These are phyloP conservation scores for Ormyrus rosae DNA, from an alignment of 2,888 invertebrate genomes.

Conservation along the genomic window DNA sequence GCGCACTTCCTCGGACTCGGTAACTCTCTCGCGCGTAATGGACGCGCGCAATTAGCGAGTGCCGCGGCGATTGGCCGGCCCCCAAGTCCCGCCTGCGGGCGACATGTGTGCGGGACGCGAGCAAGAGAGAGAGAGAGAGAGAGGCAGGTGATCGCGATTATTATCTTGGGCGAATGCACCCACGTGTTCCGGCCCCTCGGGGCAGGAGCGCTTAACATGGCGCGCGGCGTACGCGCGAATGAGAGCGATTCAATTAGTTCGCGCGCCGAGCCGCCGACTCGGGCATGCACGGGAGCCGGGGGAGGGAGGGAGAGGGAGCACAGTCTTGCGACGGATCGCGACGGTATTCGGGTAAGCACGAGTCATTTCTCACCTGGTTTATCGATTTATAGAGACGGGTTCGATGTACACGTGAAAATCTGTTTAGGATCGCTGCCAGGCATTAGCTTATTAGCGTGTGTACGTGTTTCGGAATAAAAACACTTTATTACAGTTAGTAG, in stretches of 20 bases:
- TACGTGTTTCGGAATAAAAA: too few relatives aligned
- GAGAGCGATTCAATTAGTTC: slow-evolving; percentile 36
- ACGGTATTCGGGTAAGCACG: too few relatives aligned
- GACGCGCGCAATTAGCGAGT: slow-evolving; percentile 47
- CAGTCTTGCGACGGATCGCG: too few relatives aligned
- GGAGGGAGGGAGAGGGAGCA: too few relatives aligned
- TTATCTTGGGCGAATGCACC: slow-evolving; percentile 61
- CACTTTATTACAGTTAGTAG: too few relatives aligned
- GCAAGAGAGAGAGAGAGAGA: slow-evolving; percentile 28
- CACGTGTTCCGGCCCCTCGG: slow-evolving; percentile 62
- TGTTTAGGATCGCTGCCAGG: too few relatives aligned
- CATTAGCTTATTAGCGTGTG: too few relatives aligned
- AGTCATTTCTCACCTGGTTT: too few relatives aligned
- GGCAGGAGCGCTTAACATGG: neutral
- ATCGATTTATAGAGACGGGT: too few relatives aligned
- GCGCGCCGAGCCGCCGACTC: slow-evolving; percentile 28
- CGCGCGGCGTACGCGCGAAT: slow-evolving; percentile 26
- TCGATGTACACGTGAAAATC: too few relatives aligned
- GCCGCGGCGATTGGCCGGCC: slow-evolving; percentile 35
- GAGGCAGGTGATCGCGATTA: slow-evolving; percentile 68
- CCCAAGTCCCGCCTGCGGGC: slow-evolving; percentile 63
- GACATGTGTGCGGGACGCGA: slow-evolving; percentile 61
- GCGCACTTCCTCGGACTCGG: too few relatives aligned
- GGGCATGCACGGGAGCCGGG: neutral
- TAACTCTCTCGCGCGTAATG: neutral